Base-by-base conservation (phyloP, 2,888 invertebrate species). In the Sussaba pulchella region DNA sequence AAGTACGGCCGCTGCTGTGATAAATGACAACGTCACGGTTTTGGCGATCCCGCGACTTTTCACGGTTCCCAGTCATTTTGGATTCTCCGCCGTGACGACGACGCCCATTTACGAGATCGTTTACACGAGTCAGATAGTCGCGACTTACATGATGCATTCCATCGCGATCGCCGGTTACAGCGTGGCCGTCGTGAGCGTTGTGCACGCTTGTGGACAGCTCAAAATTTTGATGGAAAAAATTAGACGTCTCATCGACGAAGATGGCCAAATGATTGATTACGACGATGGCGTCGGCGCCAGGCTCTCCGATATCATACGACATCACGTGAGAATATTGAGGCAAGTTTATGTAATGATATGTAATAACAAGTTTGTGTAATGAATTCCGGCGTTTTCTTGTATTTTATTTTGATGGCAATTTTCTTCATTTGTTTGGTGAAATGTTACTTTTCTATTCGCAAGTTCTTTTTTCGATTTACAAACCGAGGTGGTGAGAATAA, bases 201-300 rank as follows among this genome's bases (percentile, higher is more conserved):
- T 88, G 83, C 91, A 91, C 64, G 86, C 88, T 0, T 90, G 90
- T 21, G 88, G 88, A 0, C 89, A 90, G 9, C 85, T 89, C 1
- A 82, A 83, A 21, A 87, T 91, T n/a, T 75, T 90, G 0, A 73
- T 84, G 75, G 12, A n/a, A 0, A 81, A 80, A 3, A 57, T 90
- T 17, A 54, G 82, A 0, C 64, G 81, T 3, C 67, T 88, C 0
- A 79, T 86, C 14, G 73, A 79, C 2, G 81, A 67, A 0, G 41
- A 45, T 3, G 21, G 10, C 5, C 9, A 12, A 0, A n/a, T 1
- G 10, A 61, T 17, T 39, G 6, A 19, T 39, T 2, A 26, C 4
- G 26, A 63, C 3, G 17, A 24, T 6, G 64, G 12, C 4, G 31
- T 54, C 9, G 41, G 64, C 1, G 10, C 17, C 5, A 64, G 54